Conservation (phyloP, 2,888 invertebrate genomes). For the Dione juno region DNA sequence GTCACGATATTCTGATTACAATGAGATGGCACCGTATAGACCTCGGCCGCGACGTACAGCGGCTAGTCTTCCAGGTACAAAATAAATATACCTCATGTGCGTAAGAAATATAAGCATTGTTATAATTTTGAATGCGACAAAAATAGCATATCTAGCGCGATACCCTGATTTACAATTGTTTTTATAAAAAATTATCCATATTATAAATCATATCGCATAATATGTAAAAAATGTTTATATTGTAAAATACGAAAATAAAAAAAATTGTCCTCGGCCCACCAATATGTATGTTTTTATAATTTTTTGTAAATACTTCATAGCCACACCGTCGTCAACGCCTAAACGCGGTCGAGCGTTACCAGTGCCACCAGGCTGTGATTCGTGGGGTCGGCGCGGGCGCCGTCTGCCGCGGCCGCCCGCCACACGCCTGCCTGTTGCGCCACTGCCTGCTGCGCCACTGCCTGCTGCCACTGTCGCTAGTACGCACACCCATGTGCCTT, state of each 20-base stretch:
- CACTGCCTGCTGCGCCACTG: constrained; percentile 54
- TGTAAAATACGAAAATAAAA: too few relatives aligned
- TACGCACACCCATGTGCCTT: constrained; percentile 74
- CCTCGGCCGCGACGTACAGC: constrained; percentile 75
- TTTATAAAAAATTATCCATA: too few relatives aligned
- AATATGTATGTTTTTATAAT: not conserved
- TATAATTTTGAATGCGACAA: too few relatives aligned
- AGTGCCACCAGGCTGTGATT: constrained; percentile 71
- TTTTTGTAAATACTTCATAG: constrained; percentile 45
- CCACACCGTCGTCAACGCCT: constrained; percentile 79
- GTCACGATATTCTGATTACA: constrained; percentile 77
- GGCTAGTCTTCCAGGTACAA: constrained; percentile 79
- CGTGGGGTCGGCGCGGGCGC: constrained; percentile 69
- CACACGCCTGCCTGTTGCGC: constrained; percentile 54
- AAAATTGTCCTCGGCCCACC: too few relatives aligned
- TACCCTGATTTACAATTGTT: too few relatives aligned
- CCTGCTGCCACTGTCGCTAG: constrained; percentile 56
- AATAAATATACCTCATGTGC: too few relatives aligned
- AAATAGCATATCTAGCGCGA: too few relatives aligned
- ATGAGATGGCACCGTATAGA: constrained; percentile 79
- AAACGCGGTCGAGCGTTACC: constrained; percentile 73
- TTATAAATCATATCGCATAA: too few relatives aligned
- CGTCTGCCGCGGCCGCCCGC: constrained; percentile 73
- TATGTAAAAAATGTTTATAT: too few relatives aligned
- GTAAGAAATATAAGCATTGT: too few relatives aligned